Conservation (phyloP, 2,888 invertebrate genomes). For the Eledona agricola region DNA sequence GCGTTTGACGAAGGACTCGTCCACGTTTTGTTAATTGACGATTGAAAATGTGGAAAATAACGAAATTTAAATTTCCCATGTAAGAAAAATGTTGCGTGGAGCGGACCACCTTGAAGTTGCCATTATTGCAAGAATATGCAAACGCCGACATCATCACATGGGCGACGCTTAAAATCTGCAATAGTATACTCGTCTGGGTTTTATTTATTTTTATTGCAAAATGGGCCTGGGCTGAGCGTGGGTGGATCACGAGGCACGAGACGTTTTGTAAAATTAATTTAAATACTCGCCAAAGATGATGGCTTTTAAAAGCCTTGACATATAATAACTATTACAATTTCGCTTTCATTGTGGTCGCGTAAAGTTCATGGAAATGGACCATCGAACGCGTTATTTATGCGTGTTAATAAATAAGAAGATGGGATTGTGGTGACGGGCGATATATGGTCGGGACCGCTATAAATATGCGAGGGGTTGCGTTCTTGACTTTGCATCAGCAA, state of each 20-base stretch:
- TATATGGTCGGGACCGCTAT: constrained; percentile 11
- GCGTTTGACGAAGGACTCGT: constrained; percentile 23
- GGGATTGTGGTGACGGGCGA: constrained; percentile 3
- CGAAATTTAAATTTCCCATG: constrained; percentile 4
- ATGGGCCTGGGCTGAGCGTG: no score
- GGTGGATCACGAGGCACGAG: no score
- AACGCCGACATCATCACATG: neutral
- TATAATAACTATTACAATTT: no score
- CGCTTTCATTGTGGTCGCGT: no score
- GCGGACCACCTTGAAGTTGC: constrained; percentile 7
- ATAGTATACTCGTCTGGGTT: no score
- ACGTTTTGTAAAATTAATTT: no score
- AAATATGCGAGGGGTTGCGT: constrained; percentile 15
- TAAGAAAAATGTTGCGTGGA: constrained; percentile 5
- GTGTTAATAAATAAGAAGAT: constrained; percentile 12
- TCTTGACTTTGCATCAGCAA: no score
- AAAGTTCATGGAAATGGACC: no score
- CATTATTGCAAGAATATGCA: constrained; percentile 14
- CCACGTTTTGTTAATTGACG: constrained; percentile 19
- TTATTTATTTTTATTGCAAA: no score
- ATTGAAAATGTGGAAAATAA: constrained; percentile 11
- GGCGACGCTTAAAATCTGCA: no score
- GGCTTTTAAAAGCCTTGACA: no score
- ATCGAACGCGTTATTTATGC: constrained; percentile 17
- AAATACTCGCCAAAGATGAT: no score